Conservation (phyloP, 1,140 invertebrate genomes). For the Hylyphantes graminicola region DNA sequence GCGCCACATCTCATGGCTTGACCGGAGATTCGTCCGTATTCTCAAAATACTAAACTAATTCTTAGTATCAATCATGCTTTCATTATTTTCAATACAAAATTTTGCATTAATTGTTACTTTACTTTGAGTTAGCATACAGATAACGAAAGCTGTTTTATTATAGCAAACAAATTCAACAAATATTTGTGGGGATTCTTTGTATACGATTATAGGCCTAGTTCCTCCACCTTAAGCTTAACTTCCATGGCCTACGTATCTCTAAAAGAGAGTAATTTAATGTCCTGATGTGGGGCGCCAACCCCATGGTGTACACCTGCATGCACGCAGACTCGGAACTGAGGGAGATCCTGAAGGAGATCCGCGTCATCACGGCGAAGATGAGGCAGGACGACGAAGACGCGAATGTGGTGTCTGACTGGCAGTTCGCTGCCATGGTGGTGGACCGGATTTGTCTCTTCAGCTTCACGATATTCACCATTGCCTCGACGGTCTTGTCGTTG, state of each 20-base stretch:
- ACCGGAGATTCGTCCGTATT: neutral
- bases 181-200: conserved; percentile 72
- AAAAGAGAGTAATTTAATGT: neutral
- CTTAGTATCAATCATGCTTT: no score
- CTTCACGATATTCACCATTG: conserved; percentile 97
- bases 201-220: no score
- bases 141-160: no score
- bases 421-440: conserved; percentile 99
- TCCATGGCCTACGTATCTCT: no score
- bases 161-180: no score
- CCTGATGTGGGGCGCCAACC: conserved; percentile 63
- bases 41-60: no score
- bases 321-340: conserved; percentile 86
- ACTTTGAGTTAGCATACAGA: no score
- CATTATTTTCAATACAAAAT: no score
- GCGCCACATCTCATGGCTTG: conserved; percentile 95
- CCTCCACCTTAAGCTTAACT: no score
- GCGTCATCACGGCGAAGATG: conserved; percentile 90
- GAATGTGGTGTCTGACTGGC: conserved; percentile 94
- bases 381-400: conserved; percentile 88
- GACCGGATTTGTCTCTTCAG: conserved; percentile 99
- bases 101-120: no score
- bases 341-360: conserved; percentile 94
- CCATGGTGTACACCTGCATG: conserved; percentile 68
- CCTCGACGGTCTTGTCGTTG: conserved; percentile 95